phyloP scores from a whole-genome alignment of 37 sponge, comb jelly and placozoan genomes.

The Chondrilla cf. caribensis region DNA sequence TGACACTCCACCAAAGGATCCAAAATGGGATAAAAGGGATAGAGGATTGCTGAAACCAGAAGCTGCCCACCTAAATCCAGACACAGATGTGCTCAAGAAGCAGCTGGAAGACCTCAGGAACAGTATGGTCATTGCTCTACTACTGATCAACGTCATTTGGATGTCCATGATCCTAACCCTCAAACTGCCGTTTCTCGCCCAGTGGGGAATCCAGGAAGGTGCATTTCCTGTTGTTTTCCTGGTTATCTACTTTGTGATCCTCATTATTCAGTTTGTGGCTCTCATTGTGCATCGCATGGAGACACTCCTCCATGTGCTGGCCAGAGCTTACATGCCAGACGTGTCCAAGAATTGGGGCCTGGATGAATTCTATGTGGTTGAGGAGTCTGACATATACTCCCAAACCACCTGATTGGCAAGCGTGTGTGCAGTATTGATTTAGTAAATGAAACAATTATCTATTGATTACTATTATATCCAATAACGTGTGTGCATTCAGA shows the following conservation, averaged over 20 bases:
- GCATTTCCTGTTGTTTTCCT: constrained; percentile 58
- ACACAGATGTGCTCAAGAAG: constrained; percentile 35
- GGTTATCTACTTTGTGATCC: constrained; percentile 13
- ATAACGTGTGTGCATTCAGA: no score
- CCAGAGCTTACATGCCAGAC: constrained; percentile 5
- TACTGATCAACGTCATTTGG: constrained; percentile 78
- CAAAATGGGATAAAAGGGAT: neutral
- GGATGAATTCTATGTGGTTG: no score
- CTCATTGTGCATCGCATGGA: constrained; percentile 55
- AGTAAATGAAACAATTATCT: no score
- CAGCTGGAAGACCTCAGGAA: constrained; percentile 51
- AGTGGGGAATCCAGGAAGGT: constrained; percentile 20
- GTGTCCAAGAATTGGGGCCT: neutral
- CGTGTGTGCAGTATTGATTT: no score
- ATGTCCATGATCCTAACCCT: constrained; percentile 43
- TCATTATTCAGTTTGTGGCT: constrained; percentile 55
- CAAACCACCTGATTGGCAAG: no score
- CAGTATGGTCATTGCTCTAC: constrained; percentile 24
- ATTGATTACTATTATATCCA: no score
- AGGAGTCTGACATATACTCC: no score
- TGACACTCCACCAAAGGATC: no score
- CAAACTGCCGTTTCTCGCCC: constrained; percentile 15
- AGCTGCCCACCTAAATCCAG: constrained; percentile 17
- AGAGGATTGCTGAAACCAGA: constrained; percentile 44
- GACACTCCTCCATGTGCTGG: constrained; percentile 62